Conservation (phyloP, 2,797 vertebrate genomes). For the Gorsachius magnificus region DNA sequence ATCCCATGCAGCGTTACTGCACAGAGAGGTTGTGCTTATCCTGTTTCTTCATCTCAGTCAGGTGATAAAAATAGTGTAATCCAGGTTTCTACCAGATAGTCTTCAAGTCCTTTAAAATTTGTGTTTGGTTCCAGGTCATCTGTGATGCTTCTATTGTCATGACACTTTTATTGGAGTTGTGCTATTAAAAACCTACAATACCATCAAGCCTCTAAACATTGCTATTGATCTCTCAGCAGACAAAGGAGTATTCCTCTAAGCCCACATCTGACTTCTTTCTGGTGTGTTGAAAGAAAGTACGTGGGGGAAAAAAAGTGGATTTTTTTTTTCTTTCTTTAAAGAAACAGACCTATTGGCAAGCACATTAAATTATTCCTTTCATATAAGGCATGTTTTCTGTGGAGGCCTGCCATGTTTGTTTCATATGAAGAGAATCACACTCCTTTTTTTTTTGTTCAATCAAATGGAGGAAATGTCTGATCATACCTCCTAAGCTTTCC, state of each 20-base stretch:
- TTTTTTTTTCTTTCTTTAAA: not conserved
- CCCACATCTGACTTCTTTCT: not conserved
- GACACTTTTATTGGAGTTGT: not conserved
- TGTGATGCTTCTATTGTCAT: not conserved
- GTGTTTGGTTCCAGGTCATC: not conserved
- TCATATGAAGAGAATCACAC: not conserved
- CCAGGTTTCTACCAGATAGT: not conserved
- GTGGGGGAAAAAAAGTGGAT: fast-evolving
- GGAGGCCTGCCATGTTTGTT: slow-evolving; percentile 23
- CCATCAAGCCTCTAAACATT: not conserved
- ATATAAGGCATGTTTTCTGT: not conserved
- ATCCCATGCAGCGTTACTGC: not conserved
- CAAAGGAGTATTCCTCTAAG: not conserved
- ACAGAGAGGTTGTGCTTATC: not conserved
- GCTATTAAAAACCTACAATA: not conserved
- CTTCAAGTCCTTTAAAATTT: not conserved
- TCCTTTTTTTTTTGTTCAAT: not conserved
- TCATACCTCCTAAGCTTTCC: not conserved
- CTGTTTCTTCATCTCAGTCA: not conserved
- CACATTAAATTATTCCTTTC: not conserved
- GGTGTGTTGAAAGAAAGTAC: not conserved
- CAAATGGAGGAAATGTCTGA: slow-evolving; percentile 9
- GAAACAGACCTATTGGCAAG: not conserved
- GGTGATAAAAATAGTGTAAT: not conserved
- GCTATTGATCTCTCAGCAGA: not conserved